Evolutionary conservation across 1,140 invertebrate species (phyloP).

Genomic region (Lepidotrigona ventralis): DNA sequence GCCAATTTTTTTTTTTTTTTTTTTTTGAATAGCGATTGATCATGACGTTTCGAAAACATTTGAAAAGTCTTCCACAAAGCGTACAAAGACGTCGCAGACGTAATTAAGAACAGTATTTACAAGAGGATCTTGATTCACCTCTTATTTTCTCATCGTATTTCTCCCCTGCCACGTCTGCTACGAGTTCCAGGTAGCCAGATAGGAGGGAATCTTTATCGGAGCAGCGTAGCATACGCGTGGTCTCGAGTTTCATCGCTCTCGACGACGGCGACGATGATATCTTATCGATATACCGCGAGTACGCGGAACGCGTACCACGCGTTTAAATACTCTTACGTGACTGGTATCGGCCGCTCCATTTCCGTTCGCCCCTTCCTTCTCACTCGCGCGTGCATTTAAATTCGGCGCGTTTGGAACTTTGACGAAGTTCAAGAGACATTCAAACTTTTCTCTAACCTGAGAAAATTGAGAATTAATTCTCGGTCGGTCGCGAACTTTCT

Average conservation of each 20-base stretch:
- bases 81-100: not conserved
- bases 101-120: not conserved
- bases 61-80: not conserved
- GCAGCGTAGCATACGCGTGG: slow-evolving; percentile 3
- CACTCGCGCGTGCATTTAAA: not conserved
- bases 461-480: no score
- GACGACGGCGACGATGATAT: slow-evolving; percentile 38
- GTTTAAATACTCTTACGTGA: slow-evolving; percentile 30
- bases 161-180: not conserved
- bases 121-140: slow-evolving; percentile 21
- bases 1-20: no score
- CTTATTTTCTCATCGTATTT: not conserved
- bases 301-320: slow-evolving; percentile 29
- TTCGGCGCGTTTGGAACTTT: no score
- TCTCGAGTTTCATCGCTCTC: slow-evolving; percentile 47
- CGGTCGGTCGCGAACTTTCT: no score
- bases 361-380: not conserved
- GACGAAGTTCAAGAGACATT: no score
- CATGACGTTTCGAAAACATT: no score
- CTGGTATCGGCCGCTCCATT: slow-evolving; percentile 11
- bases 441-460: no score
- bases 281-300: slow-evolving; percentile 50
- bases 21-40: no score
- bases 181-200: slow-evolving; percentile 48
- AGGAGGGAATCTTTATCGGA: slow-evolving; percentile 46